These are phyloP conservation scores for Serranus cabrilla DNA, from an alignment of 2,797 vertebrate genomes.

Conservation along the genomic window DNA sequence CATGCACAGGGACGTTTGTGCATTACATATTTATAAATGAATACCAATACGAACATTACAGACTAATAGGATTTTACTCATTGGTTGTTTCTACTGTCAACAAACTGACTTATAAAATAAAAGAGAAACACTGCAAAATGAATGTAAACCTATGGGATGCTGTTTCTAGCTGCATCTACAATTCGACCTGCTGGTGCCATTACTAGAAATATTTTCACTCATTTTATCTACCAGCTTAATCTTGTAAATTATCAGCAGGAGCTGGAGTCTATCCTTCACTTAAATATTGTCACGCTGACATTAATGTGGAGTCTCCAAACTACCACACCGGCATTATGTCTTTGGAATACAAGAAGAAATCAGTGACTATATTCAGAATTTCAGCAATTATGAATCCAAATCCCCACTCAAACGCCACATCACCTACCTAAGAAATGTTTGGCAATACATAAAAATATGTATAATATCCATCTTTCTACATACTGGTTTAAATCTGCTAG, in stretches of 20 bases:
- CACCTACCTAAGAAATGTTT: background rate
- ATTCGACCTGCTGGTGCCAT: background rate
- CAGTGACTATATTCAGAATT: background rate
- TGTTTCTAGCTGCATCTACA: background rate
- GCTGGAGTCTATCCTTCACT: background rate
- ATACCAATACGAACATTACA: background rate
- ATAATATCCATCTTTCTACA: background rate
- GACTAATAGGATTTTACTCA: constrained; percentile 12
- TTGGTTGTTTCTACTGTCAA: constrained; percentile 2
- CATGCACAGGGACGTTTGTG: background rate
- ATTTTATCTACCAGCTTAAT: background rate
- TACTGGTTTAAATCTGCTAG: background rate
- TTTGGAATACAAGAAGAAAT: background rate
- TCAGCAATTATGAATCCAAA: constrained; percentile 11
- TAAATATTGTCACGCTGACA: background rate
- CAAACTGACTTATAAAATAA: background rate
- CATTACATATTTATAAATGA: background rate
- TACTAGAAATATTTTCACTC: too few species aligned
- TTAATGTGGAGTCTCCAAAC: constrained; percentile 8
- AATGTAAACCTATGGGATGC: background rate
- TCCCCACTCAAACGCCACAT: background rate
- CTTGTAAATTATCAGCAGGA: background rate
- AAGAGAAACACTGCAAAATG: background rate
- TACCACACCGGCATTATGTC: background rate
- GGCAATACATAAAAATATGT: background rate